Percentiles rank a stretch among this genome's conserved stretches.
phyloP scores from a whole-genome alignment of 1,140 invertebrate genomes.

The Papilio dardanus region DNA sequence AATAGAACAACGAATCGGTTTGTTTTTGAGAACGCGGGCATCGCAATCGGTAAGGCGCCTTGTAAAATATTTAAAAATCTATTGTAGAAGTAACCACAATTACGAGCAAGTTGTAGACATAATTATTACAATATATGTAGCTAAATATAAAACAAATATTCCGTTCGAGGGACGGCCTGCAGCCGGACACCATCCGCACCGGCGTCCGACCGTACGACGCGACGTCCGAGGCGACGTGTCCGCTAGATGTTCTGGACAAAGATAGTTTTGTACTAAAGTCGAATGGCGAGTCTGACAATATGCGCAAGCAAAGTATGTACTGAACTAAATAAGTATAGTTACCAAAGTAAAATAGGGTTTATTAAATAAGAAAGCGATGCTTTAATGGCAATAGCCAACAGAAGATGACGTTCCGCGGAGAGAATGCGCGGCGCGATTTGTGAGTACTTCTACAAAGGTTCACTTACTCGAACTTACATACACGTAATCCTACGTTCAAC shows the following conservation, averaged over 20 bases:
- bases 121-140: background rate
- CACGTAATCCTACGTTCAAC: background rate
- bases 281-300: background rate
- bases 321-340: constrained; percentile 21
- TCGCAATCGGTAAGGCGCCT: constrained; percentile 30
- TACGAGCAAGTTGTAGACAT: background rate
- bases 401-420: background rate
- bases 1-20: background rate
- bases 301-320: background rate
- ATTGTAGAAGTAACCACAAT: constrained; percentile 33
- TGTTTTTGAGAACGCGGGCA: constrained; percentile 12
- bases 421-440: constrained; percentile 8
- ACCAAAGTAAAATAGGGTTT: background rate
- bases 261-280: background rate
- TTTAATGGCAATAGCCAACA: background rate
- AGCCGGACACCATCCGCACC: too few relatives aligned
- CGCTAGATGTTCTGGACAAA: background rate
- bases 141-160: background rate
- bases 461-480: constrained; percentile 1
- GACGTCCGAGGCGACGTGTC: too few relatives aligned
- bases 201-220: too few relatives aligned
- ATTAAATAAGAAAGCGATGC: background rate
- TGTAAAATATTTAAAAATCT: constrained; percentile 16
- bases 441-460: constrained; percentile 35
- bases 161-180: too few relatives aligned